Conservation (phyloP, 2,888 invertebrate species). For the Thyatira batis region DNA sequence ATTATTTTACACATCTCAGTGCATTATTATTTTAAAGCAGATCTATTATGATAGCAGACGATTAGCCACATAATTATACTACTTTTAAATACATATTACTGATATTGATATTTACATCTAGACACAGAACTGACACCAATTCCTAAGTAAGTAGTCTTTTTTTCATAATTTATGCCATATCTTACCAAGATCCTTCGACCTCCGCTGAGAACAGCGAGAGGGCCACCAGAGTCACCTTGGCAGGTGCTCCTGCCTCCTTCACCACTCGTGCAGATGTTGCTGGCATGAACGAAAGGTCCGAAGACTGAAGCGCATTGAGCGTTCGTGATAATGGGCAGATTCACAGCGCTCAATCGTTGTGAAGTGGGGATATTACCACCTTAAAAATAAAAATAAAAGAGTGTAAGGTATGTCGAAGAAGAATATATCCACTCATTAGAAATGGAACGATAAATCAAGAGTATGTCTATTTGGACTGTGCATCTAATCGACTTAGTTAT, state of each 20-base stretch:
- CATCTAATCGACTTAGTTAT: no score
- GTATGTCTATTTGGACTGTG: background rate
- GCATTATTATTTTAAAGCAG: no score
- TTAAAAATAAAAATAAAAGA: slow-evolving; percentile 22
- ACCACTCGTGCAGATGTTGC: slow-evolving; percentile 57
- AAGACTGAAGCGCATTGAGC: slow-evolving; percentile 33
- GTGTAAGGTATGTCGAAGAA: no score
- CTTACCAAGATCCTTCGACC: slow-evolving; percentile 28
- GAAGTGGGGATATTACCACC: slow-evolving; percentile 33
- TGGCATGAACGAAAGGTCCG: slow-evolving; percentile 29
- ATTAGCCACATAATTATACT: no score
- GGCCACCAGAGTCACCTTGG: slow-evolving; percentile 48
- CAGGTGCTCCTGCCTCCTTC: slow-evolving; percentile 48
- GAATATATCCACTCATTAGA: no score
- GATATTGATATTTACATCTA: no score
- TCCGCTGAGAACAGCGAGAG: slow-evolving; percentile 24
- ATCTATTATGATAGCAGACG: no score
- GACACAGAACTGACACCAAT: no score
- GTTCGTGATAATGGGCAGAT: slow-evolving; percentile 47
- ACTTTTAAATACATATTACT: no score
- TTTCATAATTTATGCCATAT: background rate
- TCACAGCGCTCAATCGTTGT: slow-evolving; percentile 50
- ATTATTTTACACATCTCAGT: no score
- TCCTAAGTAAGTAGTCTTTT: no score
- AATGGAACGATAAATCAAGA: no score